A percentile compares a stretch with the other conserved stretches of the same genome.
Evolutionary conservation across 37 sponge, comb jelly and placozoan genomes (phyloP).

Genomic region (Aphrocallistes beatrix): DNA sequence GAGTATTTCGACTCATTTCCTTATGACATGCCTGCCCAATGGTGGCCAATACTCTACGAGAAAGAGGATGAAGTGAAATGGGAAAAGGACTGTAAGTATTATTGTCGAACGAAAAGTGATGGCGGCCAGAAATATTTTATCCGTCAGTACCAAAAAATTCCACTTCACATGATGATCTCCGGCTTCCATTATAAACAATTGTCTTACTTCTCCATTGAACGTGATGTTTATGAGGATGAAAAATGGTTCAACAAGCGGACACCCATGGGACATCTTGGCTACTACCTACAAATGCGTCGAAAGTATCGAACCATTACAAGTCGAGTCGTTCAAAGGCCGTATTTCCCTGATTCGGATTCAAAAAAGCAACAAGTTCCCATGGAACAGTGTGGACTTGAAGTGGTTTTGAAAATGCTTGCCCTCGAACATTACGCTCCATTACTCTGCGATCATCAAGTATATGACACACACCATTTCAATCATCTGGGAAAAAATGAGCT

Average conservation of each 20-base stretch:
- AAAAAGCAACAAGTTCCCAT: background rate
- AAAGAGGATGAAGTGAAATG: background rate
- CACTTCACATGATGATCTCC: background rate
- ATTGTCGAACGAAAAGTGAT: background rate
- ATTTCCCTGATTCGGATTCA: background rate
- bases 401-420: background rate
- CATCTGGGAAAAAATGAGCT: background rate
- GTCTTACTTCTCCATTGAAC: background rate
- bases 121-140: background rate
- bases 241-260: conserved; percentile 6
- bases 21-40: background rate
- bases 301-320: background rate
- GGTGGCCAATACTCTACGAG: background rate
- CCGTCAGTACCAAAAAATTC: background rate
- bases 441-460: background rate
- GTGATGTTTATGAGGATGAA: background rate
- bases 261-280: background rate
- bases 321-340: background rate
- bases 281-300: background rate
- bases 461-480: conserved; percentile 16
- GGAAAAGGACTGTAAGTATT: background rate
- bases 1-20: background rate
- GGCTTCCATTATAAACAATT: background rate
- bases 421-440: background rate
- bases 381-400: background rate